Percentiles rank a stretch among this genome's conserved stretches.
These are phyloP conservation scores for Orbicella faveolata DNA, from an alignment of 64 coral and sea anemone species.

Conservation along the genomic window DNA sequence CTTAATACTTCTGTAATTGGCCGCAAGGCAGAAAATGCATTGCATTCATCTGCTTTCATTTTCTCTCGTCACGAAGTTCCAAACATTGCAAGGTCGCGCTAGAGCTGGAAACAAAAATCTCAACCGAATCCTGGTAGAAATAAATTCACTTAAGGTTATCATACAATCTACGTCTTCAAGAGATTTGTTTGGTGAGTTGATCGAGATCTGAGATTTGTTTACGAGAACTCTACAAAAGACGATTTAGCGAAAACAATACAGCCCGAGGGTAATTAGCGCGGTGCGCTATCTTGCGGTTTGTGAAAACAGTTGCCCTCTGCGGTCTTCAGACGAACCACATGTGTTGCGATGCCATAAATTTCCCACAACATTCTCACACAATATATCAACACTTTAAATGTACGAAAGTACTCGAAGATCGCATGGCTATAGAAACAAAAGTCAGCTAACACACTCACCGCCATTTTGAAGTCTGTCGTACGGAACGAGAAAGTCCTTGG, in stretches of 20 bases:
- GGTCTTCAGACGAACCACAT: not conserved
- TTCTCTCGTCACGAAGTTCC: not conserved
- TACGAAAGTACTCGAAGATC: not conserved
- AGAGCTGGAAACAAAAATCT: not conserved
- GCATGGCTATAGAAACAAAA: not conserved
- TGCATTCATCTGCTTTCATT: not conserved
- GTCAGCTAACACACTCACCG: conserved; percentile 44
- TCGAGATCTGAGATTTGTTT: not conserved
- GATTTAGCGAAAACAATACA: conserved; percentile 2
- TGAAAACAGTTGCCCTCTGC: not conserved
- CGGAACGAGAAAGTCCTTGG: conserved; percentile 78
- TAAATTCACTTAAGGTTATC: not conserved
- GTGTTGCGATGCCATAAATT: not conserved
- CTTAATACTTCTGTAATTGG: not conserved
- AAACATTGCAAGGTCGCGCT: not conserved
- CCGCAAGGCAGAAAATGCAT: not conserved
- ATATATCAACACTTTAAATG: not conserved
- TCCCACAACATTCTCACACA: not conserved
- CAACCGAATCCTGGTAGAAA: not conserved
- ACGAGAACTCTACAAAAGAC: not conserved
- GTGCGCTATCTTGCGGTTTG: not conserved
- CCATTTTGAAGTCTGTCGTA: conserved; percentile 47
- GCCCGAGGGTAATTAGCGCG: not conserved
- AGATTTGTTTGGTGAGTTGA: conserved; percentile 3
- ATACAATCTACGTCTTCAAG: not conserved